A percentile compares a stretch with the other conserved stretches of the same genome.
These are phyloP conservation scores for Caenorhabditis doughertyi DNA, from an alignment of 2,888 invertebrate genomes.

Conservation along the genomic window DNA sequence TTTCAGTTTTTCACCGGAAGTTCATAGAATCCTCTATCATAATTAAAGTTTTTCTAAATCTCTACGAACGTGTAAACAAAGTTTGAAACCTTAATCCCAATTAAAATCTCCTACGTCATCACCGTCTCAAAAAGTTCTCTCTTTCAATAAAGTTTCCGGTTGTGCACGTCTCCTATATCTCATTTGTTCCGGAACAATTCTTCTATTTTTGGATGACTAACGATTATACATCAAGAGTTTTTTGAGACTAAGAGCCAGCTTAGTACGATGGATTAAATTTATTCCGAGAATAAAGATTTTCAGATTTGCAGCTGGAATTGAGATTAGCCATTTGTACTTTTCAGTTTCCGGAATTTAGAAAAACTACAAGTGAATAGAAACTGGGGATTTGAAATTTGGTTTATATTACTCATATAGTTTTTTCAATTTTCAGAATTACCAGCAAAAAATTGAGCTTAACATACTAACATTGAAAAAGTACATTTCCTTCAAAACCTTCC, in stretches of 20 bases:
- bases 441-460: no score
- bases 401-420: no score
- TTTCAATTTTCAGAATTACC: no score
- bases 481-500: not conserved
- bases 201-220: constrained; percentile 4
- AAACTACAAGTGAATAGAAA: not conserved
- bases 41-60: no score
- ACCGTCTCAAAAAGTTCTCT: not conserved
- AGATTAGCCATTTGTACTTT: constrained; percentile 11
- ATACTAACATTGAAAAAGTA: no score
- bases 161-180: not conserved
- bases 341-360: not conserved
- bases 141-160: not conserved
- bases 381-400: not conserved
- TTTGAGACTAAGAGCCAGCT: no score
- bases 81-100: no score
- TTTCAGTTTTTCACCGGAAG: no score
- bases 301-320: constrained; percentile 6
- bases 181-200: constrained; percentile 21
- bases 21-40: no score
- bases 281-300: not conserved
- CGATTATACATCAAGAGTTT: constrained; percentile 7
- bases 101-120: not conserved
- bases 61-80: not conserved
- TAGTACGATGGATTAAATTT: not conserved